Conservation (phyloP, 2,888 invertebrate species). For the Nomada fucata region DNA sequence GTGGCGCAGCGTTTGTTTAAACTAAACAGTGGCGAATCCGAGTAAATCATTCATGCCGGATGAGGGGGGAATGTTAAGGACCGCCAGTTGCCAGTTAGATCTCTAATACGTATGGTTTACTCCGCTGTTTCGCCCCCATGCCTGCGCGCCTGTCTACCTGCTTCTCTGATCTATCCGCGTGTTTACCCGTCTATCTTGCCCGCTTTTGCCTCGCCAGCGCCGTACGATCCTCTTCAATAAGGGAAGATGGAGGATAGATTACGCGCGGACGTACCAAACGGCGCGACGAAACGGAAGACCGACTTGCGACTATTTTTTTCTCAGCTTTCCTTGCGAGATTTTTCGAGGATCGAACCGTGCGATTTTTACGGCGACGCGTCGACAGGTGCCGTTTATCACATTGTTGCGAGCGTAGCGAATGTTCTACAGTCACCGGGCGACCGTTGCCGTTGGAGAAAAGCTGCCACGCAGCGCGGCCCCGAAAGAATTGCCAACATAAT, state of each 20-base stretch:
- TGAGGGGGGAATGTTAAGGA: constrained; percentile 56
- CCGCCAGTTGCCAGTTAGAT: constrained; percentile 37
- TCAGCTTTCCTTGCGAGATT: no score
- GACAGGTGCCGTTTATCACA: no score
- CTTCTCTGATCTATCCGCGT: constrained; percentile 41
- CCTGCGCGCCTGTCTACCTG: constrained; percentile 30
- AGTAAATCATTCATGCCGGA: constrained; percentile 69
- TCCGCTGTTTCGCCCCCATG: constrained; percentile 42
- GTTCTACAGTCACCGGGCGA: no score
- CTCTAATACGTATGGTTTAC: constrained; percentile 57
- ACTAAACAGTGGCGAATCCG: constrained; percentile 64
- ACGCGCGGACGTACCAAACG: not conserved
- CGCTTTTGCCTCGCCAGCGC: constrained; percentile 9
- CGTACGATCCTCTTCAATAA: constrained; percentile 29
- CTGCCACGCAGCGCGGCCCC: no score
- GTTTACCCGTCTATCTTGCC: constrained; percentile 22
- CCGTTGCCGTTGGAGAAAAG: no score
- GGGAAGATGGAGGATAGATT: constrained; percentile 11
- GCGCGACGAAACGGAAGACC: not conserved
- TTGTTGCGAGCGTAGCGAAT: no score
- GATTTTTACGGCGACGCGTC: no score
- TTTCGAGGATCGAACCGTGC: no score
- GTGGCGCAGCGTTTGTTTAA: constrained; percentile 61
- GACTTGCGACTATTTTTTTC: not conserved
- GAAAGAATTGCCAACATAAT: not conserved